These are phyloP conservation scores for Luperina nickerlii DNA, from an alignment of 2,888 invertebrate species.

Conservation along the genomic window DNA sequence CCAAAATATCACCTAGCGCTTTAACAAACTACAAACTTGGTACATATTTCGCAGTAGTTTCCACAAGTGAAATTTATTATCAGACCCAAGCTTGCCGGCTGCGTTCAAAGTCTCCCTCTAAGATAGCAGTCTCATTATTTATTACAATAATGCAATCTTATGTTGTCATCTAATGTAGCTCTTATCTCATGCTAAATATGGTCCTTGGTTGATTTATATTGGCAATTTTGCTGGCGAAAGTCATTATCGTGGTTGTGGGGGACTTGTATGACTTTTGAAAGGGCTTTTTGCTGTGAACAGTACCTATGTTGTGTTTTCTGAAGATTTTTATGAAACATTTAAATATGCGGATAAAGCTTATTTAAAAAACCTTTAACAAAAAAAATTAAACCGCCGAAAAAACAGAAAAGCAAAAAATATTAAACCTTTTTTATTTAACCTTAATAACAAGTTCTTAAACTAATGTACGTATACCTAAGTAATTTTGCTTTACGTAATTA, in stretches of 20 bases:
- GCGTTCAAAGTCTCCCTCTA: conserved; percentile 41
- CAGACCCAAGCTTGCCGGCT: conserved; percentile 52
- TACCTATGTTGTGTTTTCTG: background rate
- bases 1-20: conserved; percentile 34
- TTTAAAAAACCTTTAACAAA: background rate
- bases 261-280: conserved; percentile 23
- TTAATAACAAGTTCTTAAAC: no score
- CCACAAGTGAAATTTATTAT: conserved; percentile 58
- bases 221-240: conserved; percentile 44
- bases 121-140: conserved; percentile 58
- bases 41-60: conserved; percentile 60
- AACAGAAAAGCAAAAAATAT: no score
- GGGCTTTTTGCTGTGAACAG: background rate
- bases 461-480: no score
- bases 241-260: conserved; percentile 36
- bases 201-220: conserved; percentile 43
- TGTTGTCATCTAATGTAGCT: conserved; percentile 49
- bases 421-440: no score
- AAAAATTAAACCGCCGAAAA: no score
- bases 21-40: conserved; percentile 54
- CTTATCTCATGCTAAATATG: conserved; percentile 58
- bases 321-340: background rate
- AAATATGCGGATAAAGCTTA: background rate
- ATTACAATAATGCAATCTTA: conserved; percentile 65
- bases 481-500: no score